Base-by-base conservation (phyloP, 2,797 vertebrate species). In the Hoplostethus mediterraneus region DNA sequence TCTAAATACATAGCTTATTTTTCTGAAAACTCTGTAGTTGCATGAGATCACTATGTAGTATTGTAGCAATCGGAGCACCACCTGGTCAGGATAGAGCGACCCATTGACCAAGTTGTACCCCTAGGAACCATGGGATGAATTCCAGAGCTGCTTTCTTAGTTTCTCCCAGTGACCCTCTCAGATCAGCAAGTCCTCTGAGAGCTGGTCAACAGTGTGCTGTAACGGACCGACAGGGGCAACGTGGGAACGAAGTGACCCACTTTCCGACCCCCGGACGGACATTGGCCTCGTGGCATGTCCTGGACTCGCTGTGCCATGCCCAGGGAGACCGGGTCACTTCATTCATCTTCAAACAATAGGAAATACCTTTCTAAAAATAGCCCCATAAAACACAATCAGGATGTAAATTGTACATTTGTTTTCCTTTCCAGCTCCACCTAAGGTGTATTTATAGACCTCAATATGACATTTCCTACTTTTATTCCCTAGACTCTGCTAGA, bases 361-460 rank as follows among this genome's bases (percentile, higher is more conserved):
- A 95, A 95, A 95, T 95, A 80, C 91, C 92, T 90, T 91, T 95
- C 94, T 90, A 94, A 93, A 92, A 90, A 94, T 94, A 95, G 74
- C 69, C 45, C 84, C 79, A 86, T 93, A 88, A 93, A 93, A 81
- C 90, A 89, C 83, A 89, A 90, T 92, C 94, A 94, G 94, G 95
- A 95, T 94, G 93, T 90, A 92, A 93, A 95, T 89, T 89, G 82
- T 89, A 92, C 87, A 91, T 93, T 93, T 91, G 90, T 92, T 93
- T 92, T 90, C 85, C 87, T 87, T 79, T 38, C 69, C 75, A 82
- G 89, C 90, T 91, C 91, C 90, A 92, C 92, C 93, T 90, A 77
- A 51, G 30, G 72, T 54, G 36, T 94, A 94, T 93, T 94, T 92
- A 91, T 91, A 94, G 82, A 82, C 73, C 63, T 67, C 80, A 87